These are phyloP conservation scores for Morelia viridis DNA, from an alignment of 2,797 vertebrate genomes.

Conservation along the genomic window DNA sequence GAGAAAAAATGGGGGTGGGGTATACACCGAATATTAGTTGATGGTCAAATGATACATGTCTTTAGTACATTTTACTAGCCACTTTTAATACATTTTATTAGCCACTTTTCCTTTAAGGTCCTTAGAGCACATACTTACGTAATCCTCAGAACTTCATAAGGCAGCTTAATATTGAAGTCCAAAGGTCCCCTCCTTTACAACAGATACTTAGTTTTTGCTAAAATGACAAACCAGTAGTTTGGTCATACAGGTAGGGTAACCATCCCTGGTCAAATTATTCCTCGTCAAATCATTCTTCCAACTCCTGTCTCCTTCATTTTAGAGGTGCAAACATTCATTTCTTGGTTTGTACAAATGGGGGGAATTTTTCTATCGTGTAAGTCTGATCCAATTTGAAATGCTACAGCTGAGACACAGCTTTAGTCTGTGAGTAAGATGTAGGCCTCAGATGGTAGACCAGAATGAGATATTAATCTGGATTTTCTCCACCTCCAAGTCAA, in stretches of 20 bases:
- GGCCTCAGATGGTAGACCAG: not conserved
- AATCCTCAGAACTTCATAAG: not conserved
- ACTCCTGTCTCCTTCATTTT: not conserved
- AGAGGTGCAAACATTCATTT: not conserved
- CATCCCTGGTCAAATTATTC: not conserved
- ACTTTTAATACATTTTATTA: not conserved
- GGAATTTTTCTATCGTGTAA: not conserved
- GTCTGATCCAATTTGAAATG: not conserved
- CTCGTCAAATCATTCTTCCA: not conserved
- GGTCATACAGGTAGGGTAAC: not conserved
- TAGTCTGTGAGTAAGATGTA: not conserved
- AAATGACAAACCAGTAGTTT: not conserved
- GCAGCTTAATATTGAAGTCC: not conserved
- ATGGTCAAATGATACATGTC: not conserved
- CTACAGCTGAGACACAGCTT: not conserved
- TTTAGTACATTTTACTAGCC: not conserved
- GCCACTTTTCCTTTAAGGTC: not conserved
- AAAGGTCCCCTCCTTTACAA: not conserved
- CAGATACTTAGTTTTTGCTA: not conserved
- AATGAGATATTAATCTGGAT: not conserved
- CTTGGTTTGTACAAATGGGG: not conserved
- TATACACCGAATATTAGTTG: not conserved
- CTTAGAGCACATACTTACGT: not conserved
- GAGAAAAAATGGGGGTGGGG: too few relatives aligned
- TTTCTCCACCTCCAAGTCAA: not conserved